Evolutionary conservation across 2,888 invertebrate species (phyloP).

Genomic region (Galeopsomyia nigrocyanea): DNA sequence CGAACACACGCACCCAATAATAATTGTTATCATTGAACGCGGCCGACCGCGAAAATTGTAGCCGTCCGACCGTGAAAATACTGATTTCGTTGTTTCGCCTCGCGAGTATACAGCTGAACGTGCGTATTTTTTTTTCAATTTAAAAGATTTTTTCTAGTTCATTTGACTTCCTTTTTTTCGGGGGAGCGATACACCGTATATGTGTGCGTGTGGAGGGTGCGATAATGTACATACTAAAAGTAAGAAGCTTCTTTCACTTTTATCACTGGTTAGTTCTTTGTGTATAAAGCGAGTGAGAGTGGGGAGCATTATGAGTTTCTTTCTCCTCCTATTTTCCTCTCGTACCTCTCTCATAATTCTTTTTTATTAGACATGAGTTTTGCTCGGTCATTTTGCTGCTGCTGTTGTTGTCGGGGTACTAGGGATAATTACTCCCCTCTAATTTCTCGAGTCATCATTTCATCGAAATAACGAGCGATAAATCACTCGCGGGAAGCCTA

Average conservation of each 20-base stretch:
- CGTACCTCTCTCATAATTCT: constrained; percentile 28
- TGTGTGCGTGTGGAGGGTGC: constrained; percentile 1
- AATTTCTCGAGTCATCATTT: constrained; percentile 35
- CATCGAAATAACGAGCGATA: constrained; percentile 30
- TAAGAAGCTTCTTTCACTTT: neutral
- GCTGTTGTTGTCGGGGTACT: too few relatives aligned
- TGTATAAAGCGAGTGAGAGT: too few relatives aligned
- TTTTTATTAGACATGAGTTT: constrained; percentile 27
- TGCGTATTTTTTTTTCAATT: neutral
- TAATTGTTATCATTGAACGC: constrained; percentile 42
- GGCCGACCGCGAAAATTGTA: constrained; percentile 41
- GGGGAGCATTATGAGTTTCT: constrained; percentile 5
- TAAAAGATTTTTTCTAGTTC: too few relatives aligned
- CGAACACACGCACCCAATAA: constrained; percentile 22
- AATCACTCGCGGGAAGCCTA: constrained; percentile 28
- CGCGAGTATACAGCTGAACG: neutral
- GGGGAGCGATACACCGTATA: neutral
- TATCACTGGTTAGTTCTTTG: neutral
- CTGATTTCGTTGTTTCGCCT: constrained; percentile 47
- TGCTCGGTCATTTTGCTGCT: neutral
- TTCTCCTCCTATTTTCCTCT: constrained; percentile 10
- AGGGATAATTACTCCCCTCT: constrained; percentile 26
- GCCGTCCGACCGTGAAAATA: constrained; percentile 46
- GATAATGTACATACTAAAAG: neutral
- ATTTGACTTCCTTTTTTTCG: too few relatives aligned